Evolutionary conservation across 2,113 vertebrate genomes (phyloP).

Genomic region (Recurvirostra avosetta): DNA sequence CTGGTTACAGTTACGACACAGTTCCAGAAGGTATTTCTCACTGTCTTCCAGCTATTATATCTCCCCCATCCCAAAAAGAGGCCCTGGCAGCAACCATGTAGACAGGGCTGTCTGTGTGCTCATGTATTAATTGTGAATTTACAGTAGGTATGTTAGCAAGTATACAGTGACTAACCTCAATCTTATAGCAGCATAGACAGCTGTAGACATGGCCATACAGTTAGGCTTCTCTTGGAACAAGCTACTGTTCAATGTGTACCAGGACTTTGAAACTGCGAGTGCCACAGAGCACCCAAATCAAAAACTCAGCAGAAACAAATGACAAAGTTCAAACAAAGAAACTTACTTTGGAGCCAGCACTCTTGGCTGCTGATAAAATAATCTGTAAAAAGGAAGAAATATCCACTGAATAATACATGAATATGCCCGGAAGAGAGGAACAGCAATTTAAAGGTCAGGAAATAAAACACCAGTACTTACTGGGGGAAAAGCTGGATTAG

Average conservation of each 20-base stretch:
- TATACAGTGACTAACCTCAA: background rate
- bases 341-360: constrained; percentile 60
- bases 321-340: background rate
- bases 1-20: background rate
- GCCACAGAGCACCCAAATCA: background rate
- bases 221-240: background rate
- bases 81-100: background rate
- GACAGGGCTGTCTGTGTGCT: background rate
- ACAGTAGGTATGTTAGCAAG: background rate
- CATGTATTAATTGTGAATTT: background rate
- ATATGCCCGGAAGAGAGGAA: background rate
- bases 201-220: background rate
- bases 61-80: background rate
- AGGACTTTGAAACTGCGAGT: background rate
- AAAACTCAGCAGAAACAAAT: background rate
- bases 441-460: background rate
- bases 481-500: background rate
- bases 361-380: constrained; percentile 69
- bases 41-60: background rate
- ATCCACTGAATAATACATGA: background rate
- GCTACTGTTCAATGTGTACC: background rate
- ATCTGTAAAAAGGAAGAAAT: constrained; percentile 55
- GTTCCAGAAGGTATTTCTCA: background rate
- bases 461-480: constrained; percentile 47
- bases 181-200: background rate